Conservation (phyloP, 2,888 invertebrate genomes). For the Callosobruchus maculatus region DNA sequence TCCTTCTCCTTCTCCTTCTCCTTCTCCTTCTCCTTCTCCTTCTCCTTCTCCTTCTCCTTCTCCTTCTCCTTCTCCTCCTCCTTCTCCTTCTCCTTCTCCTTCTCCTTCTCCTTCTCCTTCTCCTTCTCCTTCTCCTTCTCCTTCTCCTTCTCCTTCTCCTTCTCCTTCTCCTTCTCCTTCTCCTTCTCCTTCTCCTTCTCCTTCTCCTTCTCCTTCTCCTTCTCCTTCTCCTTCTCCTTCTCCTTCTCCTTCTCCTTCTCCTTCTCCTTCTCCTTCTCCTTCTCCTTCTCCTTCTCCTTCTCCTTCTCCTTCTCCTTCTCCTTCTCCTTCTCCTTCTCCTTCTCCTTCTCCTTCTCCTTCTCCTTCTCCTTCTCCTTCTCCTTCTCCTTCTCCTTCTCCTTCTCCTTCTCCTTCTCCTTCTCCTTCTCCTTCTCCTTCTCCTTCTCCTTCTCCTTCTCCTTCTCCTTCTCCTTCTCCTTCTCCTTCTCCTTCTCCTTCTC, state of each 20-base stretch:
- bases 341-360: not conserved
- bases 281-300: not conserved
- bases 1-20: conserved; percentile 1
- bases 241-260: not conserved
- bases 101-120: conserved; percentile 1
- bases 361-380: not conserved
- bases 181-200: conserved; percentile 1
- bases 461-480: not conserved
- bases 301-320: not conserved
- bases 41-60: conserved; percentile 1
- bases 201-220: not conserved
- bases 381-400: not conserved
- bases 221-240: not conserved
- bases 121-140: conserved; percentile 1
- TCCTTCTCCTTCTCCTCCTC: conserved; percentile 1
- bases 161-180: conserved; percentile 1
- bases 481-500: not conserved
- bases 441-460: not conserved
- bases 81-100: conserved; percentile 1
- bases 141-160: conserved; percentile 1
- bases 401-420: not conserved
- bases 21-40: conserved; percentile 1
- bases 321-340: not conserved
- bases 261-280: not conserved
- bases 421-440: not conserved